These are phyloP conservation scores for Clanis bilineata DNA, from an alignment of 2,888 invertebrate genomes.

Conservation along the genomic window DNA sequence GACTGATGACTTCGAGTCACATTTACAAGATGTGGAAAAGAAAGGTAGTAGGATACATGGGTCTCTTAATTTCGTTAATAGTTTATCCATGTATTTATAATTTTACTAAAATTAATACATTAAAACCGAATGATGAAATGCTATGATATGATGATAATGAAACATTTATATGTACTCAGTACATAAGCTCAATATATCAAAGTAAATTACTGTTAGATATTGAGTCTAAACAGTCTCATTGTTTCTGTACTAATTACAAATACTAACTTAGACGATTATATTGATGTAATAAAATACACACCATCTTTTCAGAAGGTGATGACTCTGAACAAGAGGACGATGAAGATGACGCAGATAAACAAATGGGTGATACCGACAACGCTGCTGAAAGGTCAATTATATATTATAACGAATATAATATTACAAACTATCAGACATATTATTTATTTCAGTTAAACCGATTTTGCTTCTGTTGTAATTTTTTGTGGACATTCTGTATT, in stretches of 20 bases:
- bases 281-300: slow-evolving; percentile 5
- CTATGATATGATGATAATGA: too few relatives aligned
- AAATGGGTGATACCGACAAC: slow-evolving; percentile 97
- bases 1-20: slow-evolving; percentile 97
- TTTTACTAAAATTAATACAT: too few relatives aligned
- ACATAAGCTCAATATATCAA: too few relatives aligned
- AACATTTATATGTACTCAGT: too few relatives aligned
- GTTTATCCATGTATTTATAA: background rate
- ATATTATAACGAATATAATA: too few relatives aligned
- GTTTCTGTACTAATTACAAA: too few relatives aligned
- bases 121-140: too few relatives aligned
- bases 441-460: background rate
- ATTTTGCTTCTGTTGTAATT: too few relatives aligned
- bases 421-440: background rate
- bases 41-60: slow-evolving; percentile 62
- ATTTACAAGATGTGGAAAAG: slow-evolving; percentile 89
- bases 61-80: background rate
- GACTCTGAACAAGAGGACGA: slow-evolving; percentile 85
- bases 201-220: too few relatives aligned
- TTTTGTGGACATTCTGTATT: too few relatives aligned
- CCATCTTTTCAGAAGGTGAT: slow-evolving; percentile 75
- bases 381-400: slow-evolving; percentile 87
- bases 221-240: too few relatives aligned
- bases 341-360: slow-evolving; percentile 93
- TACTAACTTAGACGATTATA: too few relatives aligned